Evolutionary conservation across 2,797 vertebrate species (phyloP).

Genomic region (Lindbergichthys nudifrons): DNA sequence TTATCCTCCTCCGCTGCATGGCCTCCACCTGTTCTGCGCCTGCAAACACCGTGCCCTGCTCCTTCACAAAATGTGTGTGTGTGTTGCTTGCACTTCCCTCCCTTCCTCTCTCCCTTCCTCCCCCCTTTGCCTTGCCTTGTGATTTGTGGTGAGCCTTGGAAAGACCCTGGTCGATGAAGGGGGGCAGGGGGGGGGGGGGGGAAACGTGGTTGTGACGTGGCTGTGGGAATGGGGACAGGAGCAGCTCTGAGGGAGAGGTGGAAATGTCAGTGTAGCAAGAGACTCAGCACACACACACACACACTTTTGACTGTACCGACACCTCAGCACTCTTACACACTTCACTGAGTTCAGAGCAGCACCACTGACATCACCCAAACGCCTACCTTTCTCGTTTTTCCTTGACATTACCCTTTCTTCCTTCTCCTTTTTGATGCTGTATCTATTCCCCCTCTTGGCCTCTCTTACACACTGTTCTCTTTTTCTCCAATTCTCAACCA

Average conservation of each 20-base stretch:
- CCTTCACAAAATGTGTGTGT: constrained; percentile 33
- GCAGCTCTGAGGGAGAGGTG: constrained; percentile 73
- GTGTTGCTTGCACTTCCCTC: constrained; percentile 21
- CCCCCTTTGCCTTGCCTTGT: constrained; percentile 29
- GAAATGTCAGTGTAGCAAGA: constrained; percentile 69
- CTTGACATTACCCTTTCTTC: constrained; percentile 20
- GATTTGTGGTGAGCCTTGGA: constrained; percentile 66
- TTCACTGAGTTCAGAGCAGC: constrained; percentile 60
- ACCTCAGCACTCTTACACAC: constrained; percentile 62
- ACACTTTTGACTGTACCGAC: constrained; percentile 45
- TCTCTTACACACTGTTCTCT: constrained; percentile 33
- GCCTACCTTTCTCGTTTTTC: constrained; percentile 30
- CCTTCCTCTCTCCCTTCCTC: too few species aligned
- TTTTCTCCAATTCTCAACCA: constrained; percentile 55
- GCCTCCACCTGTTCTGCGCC: constrained; percentile 69
- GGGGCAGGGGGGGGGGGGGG: constrained; percentile 72
- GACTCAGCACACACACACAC: constrained; percentile 23
- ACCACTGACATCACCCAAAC: constrained; percentile 69
- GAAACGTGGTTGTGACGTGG: constrained; percentile 47
- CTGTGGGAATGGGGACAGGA: constrained; percentile 72
- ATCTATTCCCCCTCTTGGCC: constrained; percentile 30
- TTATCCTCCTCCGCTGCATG: constrained; percentile 63
- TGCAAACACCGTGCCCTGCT: constrained; percentile 11
- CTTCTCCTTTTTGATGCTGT: constrained; percentile 41
- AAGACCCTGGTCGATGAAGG: constrained; percentile 66